Percentiles rank a stretch among this genome's conserved stretches.
These are phyloP conservation scores for Gobionotothen gibberifrons DNA, from an alignment of 2,797 vertebrate genomes.

Conservation along the genomic window DNA sequence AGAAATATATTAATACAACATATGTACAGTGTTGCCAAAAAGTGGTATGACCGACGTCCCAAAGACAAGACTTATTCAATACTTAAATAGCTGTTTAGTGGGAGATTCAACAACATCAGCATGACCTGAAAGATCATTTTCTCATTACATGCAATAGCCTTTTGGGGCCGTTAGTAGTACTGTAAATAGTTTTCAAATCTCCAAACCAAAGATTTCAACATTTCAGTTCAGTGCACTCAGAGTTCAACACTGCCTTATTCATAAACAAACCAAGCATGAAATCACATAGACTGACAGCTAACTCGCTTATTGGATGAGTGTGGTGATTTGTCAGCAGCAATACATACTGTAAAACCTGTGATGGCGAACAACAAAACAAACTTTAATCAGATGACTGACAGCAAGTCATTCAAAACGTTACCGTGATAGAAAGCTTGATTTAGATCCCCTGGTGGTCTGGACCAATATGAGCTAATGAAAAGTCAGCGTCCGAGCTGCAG, in stretches of 20 bases:
- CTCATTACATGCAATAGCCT: not conserved
- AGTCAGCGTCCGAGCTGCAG: constrained; percentile 13
- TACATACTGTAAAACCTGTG: constrained; percentile 13
- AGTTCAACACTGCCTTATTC: constrained; percentile 10
- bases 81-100: constrained; percentile 15
- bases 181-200: constrained; percentile 25
- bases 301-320: constrained; percentile 12
- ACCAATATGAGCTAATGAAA: not conserved
- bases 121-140: constrained; percentile 11
- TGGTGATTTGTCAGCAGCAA: constrained; percentile 17
- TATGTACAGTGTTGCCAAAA: constrained; percentile 11
- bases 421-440: not conserved
- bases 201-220: constrained; percentile 25
- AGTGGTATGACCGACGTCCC: not conserved
- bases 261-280: constrained; percentile 37
- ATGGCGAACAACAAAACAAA: constrained; percentile 20
- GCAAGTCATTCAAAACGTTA: not conserved
- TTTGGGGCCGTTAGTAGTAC: not conserved
- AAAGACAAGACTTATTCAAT: constrained; percentile 12
- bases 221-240: constrained; percentile 22
- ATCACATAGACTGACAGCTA: constrained; percentile 37
- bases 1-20: not conserved
- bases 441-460: constrained; percentile 4
- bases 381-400: constrained; percentile 25
- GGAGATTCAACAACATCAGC: constrained; percentile 11